Conservation (phyloP, 2,888 invertebrate species). For the Drosophila kokeensis region DNA sequence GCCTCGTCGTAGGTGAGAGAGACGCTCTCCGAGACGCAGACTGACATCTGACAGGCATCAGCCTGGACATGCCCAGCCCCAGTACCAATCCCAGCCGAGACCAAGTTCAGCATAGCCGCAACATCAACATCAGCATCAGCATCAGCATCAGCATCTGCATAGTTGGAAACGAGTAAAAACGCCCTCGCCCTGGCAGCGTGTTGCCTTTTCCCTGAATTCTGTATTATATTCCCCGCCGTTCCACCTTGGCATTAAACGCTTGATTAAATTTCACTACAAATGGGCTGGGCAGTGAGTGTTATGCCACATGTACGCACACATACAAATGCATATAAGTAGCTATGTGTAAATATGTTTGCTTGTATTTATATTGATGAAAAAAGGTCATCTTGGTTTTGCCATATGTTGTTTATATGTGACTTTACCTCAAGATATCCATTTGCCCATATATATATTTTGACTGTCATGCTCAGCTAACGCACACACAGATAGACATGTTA, state of each 20-base stretch:
- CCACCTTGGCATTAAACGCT: slow-evolving; percentile 82
- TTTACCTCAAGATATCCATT: slow-evolving; percentile 25
- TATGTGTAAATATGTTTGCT: slow-evolving; percentile 10
- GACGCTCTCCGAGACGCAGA: slow-evolving; percentile 51
- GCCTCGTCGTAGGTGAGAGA: slow-evolving; percentile 71
- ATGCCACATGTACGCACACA: slow-evolving; percentile 35
- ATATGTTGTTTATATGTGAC: slow-evolving; percentile 42
- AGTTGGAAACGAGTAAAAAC: slow-evolving; percentile 43
- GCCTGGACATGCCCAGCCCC: slow-evolving; percentile 38
- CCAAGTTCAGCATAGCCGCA: slow-evolving; percentile 48
- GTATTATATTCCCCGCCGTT: slow-evolving; percentile 76
- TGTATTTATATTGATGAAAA: slow-evolving; percentile 23
- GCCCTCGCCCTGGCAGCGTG: slow-evolving; percentile 39
- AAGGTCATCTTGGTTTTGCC: slow-evolving; percentile 59
- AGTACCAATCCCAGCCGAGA: slow-evolving; percentile 17
- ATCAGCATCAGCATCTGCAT: slow-evolving; percentile 31
- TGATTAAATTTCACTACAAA: slow-evolving; percentile 83
- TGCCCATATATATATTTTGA: slow-evolving; percentile 23
- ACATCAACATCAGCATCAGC: slow-evolving; percentile 44
- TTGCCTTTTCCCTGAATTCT: slow-evolving; percentile 35
- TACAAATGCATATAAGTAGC: slow-evolving; percentile 20
- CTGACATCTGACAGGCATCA: slow-evolving; percentile 81
- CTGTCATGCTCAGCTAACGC: slow-evolving; percentile 27
- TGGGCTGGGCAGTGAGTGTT: slow-evolving; percentile 60
- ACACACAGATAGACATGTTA: slow-evolving; percentile 1